Conservation (phyloP, 2,113 vertebrate species). For the Caracal caracal region DNA sequence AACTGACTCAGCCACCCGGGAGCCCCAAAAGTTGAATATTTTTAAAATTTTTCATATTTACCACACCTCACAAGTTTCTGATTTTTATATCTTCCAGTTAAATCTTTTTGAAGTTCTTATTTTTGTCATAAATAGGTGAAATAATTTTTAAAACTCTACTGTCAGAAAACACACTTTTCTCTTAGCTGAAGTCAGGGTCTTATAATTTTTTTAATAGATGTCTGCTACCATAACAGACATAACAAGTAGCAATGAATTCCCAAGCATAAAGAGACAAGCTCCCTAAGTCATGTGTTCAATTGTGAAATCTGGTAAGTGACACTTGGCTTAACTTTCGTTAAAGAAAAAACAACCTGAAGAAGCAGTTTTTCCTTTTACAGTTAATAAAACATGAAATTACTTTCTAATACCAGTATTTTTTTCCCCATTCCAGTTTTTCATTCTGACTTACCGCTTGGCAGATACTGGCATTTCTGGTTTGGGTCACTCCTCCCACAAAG, state of each 20-base stretch:
- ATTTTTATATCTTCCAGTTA: constrained; percentile 19
- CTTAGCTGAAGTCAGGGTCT: background rate
- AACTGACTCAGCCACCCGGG: too few species aligned
- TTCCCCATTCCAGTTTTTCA: background rate
- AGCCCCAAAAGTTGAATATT: background rate
- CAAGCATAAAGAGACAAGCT: background rate
- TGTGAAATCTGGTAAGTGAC: background rate
- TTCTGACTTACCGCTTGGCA: constrained; percentile 95
- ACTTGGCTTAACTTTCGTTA: background rate
- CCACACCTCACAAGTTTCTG: background rate
- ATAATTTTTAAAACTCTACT: background rate
- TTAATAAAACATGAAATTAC: background rate
- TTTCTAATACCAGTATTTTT: background rate
- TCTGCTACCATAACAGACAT: fast-evolving
- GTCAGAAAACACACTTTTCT: constrained; percentile 28
- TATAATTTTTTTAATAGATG: background rate
- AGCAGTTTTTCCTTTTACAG: background rate
- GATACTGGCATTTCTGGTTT: constrained; percentile 91
- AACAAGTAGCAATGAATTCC: background rate
- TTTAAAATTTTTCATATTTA: background rate
- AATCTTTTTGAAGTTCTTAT: background rate
- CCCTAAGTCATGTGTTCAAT: background rate
- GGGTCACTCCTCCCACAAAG: constrained; percentile 95
- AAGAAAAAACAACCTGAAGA: background rate
- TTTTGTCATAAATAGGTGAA: background rate